phyloP scores from a whole-genome alignment of 2,113 vertebrate genomes.

The Syngnathoides biaculeatus region DNA sequence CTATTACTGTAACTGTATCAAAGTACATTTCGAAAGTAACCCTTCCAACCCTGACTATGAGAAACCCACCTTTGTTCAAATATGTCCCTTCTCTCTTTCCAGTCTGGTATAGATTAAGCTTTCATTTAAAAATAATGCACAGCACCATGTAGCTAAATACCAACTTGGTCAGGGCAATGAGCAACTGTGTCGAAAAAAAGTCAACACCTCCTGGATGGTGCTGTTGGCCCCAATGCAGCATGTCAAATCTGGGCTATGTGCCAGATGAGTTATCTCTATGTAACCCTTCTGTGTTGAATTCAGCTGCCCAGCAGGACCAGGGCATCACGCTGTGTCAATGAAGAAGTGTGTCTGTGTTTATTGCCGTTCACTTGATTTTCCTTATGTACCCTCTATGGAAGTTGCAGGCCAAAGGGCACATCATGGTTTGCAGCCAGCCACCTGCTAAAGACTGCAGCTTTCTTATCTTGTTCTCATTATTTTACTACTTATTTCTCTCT shows the following conservation, averaged over 20 bases:
- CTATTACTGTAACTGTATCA: too few relatives aligned
- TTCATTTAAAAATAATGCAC: too few relatives aligned
- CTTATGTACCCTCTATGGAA: too few relatives aligned
- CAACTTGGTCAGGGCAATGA: too few relatives aligned
- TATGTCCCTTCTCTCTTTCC: too few relatives aligned
- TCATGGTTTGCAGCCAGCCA: conserved; percentile 18
- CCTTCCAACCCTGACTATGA: too few relatives aligned
- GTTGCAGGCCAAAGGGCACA: conserved; percentile 31
- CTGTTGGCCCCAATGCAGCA: conserved; percentile 39
- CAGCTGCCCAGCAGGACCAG: conserved; percentile 51
- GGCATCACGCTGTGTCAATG: conserved; percentile 30
- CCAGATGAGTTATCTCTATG: conserved; percentile 63
- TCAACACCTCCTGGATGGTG: not conserved
- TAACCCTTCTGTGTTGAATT: conserved; percentile 61
- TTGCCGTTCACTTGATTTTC: too few relatives aligned
- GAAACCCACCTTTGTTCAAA: too few relatives aligned
- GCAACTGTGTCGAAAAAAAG: too few relatives aligned
- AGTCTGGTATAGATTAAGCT: too few relatives aligned
- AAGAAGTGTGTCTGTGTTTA: conserved; percentile 13
- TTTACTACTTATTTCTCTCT: not conserved
- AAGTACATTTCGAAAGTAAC: too few relatives aligned
- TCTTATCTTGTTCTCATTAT: not conserved
- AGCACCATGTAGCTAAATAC: too few relatives aligned
- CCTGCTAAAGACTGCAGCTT: conserved; percentile 10
- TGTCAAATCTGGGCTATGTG: conserved; percentile 57